Percentiles rank a stretch among this genome's conserved stretches.
phyloP scores from a whole-genome alignment of 1,140 invertebrate genomes.

The Drosophila littoralis region DNA sequence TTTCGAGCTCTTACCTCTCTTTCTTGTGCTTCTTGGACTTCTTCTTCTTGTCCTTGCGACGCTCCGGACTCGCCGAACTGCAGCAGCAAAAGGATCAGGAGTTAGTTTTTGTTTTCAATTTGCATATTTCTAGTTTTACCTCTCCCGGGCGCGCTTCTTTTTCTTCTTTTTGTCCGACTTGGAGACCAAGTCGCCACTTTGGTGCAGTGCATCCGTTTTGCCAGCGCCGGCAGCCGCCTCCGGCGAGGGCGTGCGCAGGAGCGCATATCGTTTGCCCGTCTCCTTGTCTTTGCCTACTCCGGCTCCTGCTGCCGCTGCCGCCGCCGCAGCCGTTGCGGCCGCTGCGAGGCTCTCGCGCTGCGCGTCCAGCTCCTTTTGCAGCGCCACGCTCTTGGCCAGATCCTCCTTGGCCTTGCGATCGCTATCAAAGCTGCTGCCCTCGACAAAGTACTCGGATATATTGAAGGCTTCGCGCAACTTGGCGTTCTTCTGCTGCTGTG shows the following conservation, averaged over 20 bases:
- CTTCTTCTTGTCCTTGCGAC: constrained; percentile 88
- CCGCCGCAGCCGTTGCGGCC: constrained; percentile 79
- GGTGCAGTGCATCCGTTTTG: constrained; percentile 26
- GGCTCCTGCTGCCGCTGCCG: constrained; percentile 46
- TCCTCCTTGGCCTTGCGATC: constrained; percentile 92
- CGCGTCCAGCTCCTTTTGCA: constrained; percentile 86
- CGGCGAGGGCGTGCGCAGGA: constrained; percentile 88
- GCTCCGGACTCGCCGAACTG: constrained; percentile 87
- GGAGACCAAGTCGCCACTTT: constrained; percentile 63
- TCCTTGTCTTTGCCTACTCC: constrained; percentile 82
- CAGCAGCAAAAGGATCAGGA: no score
- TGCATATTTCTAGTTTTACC: constrained; percentile 44
- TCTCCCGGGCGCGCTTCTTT: constrained; percentile 79
- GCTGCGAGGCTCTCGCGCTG: constrained; percentile 85
- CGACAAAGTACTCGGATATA: constrained; percentile 96
- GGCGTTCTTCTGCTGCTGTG: constrained; percentile 98
- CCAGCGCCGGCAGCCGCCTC: constrained; percentile 38
- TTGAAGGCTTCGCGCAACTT: constrained; percentile 96
- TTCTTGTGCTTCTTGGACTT: constrained; percentile 89
- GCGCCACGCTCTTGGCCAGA: constrained; percentile 86
- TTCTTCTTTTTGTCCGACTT: constrained; percentile 86
- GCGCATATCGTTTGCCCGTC: constrained; percentile 86
- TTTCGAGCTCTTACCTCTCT: constrained; percentile 86
- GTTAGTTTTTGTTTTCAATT: not conserved
- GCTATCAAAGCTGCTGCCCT: constrained; percentile 96